Base-by-base conservation (phyloP, 2,888 invertebrate species). In the Harmothoe impar region DNA sequence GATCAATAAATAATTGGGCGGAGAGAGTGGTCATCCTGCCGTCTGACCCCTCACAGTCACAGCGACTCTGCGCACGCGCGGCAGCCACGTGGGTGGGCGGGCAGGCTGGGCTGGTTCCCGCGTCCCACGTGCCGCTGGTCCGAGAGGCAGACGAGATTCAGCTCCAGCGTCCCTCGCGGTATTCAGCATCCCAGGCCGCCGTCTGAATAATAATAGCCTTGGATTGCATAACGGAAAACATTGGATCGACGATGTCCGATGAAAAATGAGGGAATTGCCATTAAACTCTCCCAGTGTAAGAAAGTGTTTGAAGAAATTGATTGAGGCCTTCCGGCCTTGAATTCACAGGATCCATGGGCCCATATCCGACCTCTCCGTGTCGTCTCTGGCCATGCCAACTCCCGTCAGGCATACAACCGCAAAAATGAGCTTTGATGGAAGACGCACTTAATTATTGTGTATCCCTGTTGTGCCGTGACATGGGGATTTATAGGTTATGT, bases 1-100 rank as follows among this genome's bases (percentile, higher is more conserved):
- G 72, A 72, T 72, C 72, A 72, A 72, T 72, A 72, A 29, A 72
- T 72, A 72, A 72, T 72, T 72, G 72, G 72, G 72, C 72, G 31
- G 72, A 72, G 29, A 29, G 72, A 72, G 72, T 29, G 72, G 72
- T 72, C 72, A 72, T 72, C 72, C 72, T 29, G 25, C 29, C 72
- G 72, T 25, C 31, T 62, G 62, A 62, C 62, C 62, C 62, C 43
- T 43, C 43, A n/a, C n/a, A n/a, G n/a, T n/a, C n/a, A 43, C 43
- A 10, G 43, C 3, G 62, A 62, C 62, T 20, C 3, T 43, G 43
- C 43, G 43, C 43, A 43, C 10, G 43, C 43, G 43, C 43, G 5
- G n/a, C n/a, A n/a, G n/a, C 43, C 3, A 43, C 43, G 43, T 43
- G 43, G 62, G 23, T 62, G 62, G 62, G 62, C 62, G 3, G 62